Base-by-base conservation (phyloP, 2,888 invertebrate species). In the Lysandra coridon region DNA sequence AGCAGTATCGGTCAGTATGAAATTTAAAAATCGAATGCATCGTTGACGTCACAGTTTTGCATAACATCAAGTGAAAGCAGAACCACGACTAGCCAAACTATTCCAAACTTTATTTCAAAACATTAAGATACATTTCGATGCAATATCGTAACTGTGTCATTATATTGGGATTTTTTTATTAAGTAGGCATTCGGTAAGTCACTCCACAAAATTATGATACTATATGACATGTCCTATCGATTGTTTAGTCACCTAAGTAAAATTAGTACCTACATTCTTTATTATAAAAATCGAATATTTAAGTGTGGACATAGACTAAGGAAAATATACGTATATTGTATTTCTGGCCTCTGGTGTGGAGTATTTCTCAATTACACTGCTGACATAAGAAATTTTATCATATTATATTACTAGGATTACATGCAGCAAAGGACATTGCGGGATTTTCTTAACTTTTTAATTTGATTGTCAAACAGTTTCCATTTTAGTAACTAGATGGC, bases 51-150 rank as follows among this genome's bases (percentile, higher is more conserved):
- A 76, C 5, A 12, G 75, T 33, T 76, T 76, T 76, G 76, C 76
- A 76, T 76, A 76, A 76, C 76, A 76, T 57, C 76, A 33, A 53
- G 76, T 76, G 76, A 76, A 76, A 76, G 76, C 53, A 57, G 74
- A 74, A 17, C 76, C 76, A 17, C 75, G 30, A 57, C 76, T 76
- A 30, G 30, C 17, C 57, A 76, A 76, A 57, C 76, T 53, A 57
- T 76, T 76, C 57, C 30, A 57, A 57, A 57, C 76, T 76, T 57
- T 76, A 76, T 76, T 33, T 17, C 33, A 14, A 57, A 0, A 14
- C 33, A 76, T 17, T 57, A 76, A 76, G 57, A 53, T 44, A 57
- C 76, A 76, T 33, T 76, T 33, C 57, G 53, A 76, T 53, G 17
- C 17, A 30, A 74, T 76, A 6, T 12, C 57, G 57, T 57, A 76